Evolutionary conservation across 2,888 invertebrate species (phyloP).

Genomic region (Theretra japonica): DNA sequence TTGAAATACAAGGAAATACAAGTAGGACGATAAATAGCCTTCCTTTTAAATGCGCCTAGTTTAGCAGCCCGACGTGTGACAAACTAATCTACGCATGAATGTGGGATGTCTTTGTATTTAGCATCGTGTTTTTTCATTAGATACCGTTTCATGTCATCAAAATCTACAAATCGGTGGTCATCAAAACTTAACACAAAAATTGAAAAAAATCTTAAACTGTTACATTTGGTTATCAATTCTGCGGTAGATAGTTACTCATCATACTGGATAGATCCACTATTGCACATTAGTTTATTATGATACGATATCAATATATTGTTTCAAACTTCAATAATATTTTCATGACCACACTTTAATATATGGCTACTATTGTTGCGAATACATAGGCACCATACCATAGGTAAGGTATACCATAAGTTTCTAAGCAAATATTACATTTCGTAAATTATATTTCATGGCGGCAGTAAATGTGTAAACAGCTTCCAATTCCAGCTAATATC

Average conservation of each 20-base stretch:
- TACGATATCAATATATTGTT: neutral
- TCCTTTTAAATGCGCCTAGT: slow-evolving; percentile 24
- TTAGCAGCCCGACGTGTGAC: neutral
- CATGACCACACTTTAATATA: neutral
- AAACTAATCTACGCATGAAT: slow-evolving; percentile 1
- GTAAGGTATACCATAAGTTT: neutral
- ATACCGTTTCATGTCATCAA: too few species aligned
- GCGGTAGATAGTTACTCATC: too few species aligned
- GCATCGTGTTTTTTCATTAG: neutral
- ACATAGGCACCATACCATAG: too few species aligned
- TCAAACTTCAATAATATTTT: neutral
- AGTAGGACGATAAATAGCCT: slow-evolving; percentile 43
- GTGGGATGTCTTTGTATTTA: neutral
- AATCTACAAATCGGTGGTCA: too few species aligned
- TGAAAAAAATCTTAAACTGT: too few species aligned
- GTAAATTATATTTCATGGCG: neutral
- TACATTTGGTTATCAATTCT: too few species aligned
- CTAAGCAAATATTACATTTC: neutral
- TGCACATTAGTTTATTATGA: neutral
- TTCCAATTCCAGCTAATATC: slow-evolving; percentile 18
- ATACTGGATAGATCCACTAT: too few species aligned
- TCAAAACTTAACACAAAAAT: too few species aligned
- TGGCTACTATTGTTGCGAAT: neutral
- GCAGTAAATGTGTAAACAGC: slow-evolving; percentile 19
- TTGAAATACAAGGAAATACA: slow-evolving; percentile 61